Conservation (phyloP, 1,140 invertebrate species). For the Neotoxoptera formosana region DNA sequence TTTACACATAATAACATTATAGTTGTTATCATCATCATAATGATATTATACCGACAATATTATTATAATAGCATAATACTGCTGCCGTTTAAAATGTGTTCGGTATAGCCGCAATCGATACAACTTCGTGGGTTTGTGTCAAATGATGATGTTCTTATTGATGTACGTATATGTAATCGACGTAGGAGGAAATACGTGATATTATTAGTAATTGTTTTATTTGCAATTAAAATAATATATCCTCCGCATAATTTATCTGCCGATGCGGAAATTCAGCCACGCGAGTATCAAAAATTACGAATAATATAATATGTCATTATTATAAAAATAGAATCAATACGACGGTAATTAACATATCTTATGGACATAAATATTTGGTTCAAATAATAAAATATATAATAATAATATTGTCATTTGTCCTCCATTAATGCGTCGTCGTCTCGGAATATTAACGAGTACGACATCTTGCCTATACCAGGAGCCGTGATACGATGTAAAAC, state of each 20-base stretch:
- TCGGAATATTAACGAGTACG: background rate
- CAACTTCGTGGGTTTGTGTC: background rate
- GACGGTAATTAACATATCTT: background rate
- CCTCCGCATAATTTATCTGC: background rate
- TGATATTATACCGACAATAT: no score
- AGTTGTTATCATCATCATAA: no score
- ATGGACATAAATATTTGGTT: no score
- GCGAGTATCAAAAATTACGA: background rate
- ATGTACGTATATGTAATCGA: background rate
- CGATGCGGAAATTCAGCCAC: background rate
- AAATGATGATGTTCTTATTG: background rate
- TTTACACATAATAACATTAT: no score
- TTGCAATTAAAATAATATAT: background rate
- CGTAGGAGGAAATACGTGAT: conserved; percentile 5
- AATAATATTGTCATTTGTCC: background rate
- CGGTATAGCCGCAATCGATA: background rate
- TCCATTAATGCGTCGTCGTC: background rate
- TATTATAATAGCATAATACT: no score
- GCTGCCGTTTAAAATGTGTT: background rate
- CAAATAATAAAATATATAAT: no score
- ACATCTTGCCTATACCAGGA: background rate
- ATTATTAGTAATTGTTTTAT: background rate
- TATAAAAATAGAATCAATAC: background rate
- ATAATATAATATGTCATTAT: background rate
- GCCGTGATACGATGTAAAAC: background rate